These are phyloP conservation scores for Eupeodes corollae DNA, from an alignment of 1,140 invertebrate species.

Conservation along the genomic window DNA sequence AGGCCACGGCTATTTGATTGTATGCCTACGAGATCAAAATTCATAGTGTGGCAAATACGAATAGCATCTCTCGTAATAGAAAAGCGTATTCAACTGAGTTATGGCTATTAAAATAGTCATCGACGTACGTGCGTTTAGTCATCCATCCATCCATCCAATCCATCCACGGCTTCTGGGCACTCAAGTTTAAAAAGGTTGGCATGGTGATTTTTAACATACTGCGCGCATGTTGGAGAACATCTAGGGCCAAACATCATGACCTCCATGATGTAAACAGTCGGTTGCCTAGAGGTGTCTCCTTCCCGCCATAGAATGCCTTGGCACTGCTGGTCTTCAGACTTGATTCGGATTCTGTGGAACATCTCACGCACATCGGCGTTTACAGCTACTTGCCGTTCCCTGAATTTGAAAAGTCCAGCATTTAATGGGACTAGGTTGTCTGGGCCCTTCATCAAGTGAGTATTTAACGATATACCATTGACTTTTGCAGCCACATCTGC, in stretches of 20 bases:
- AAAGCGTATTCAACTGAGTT: too few relatives aligned
- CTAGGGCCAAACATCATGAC: neutral
- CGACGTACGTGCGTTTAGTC: slow-evolving; percentile 26
- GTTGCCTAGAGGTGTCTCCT: neutral
- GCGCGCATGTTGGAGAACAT: neutral
- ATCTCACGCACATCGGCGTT: neutral
- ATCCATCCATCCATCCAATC: too few relatives aligned
- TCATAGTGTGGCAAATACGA: too few relatives aligned
- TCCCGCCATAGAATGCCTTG: neutral
- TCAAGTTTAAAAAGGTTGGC: slow-evolving; percentile 9
- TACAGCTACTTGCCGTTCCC: neutral
- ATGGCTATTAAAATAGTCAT: slow-evolving; percentile 28
- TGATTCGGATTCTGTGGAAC: neutral
- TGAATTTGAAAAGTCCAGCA: neutral
- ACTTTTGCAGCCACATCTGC: slow-evolving; percentile 17
- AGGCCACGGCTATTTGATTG: too few relatives aligned
- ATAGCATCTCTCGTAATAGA: too few relatives aligned
- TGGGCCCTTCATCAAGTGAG: neutral
- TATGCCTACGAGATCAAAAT: too few relatives aligned
- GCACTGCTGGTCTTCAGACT: neutral
- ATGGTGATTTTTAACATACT: neutral
- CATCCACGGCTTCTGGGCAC: slow-evolving; percentile 15
- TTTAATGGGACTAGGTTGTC: neutral
- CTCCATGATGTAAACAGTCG: neutral
- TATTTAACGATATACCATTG: neutral